phyloP scores from a whole-genome alignment of 2,888 invertebrate species.

The Danaus chrysippus region DNA sequence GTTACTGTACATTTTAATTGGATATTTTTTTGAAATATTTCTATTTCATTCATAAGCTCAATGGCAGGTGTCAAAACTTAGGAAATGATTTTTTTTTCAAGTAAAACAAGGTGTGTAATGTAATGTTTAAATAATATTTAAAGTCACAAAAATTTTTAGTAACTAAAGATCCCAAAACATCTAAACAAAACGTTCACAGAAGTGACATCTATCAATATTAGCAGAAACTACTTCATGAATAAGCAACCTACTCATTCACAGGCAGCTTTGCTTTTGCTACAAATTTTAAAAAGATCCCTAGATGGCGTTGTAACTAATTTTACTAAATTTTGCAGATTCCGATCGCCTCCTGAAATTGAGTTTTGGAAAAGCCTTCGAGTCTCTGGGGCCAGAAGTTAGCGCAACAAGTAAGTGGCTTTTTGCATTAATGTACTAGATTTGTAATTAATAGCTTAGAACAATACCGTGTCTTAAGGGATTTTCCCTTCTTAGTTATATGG shows the following conservation, averaged over 20 bases:
- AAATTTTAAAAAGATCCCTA: constrained; percentile 22
- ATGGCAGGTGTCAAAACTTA: too few relatives aligned
- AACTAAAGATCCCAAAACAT: too few relatives aligned
- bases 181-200: too few relatives aligned
- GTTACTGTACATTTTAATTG: too few relatives aligned
- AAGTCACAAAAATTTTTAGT: too few relatives aligned
- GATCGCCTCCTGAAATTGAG: constrained; percentile 72
- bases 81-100: too few relatives aligned
- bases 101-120: too few relatives aligned
- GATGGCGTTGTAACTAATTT: constrained; percentile 41
- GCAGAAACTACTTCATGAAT: neutral
- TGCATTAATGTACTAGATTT: constrained; percentile 1
- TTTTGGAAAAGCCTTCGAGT: constrained; percentile 77
- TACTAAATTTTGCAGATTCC: constrained; percentile 61
- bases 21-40: too few relatives aligned
- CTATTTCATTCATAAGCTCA: too few relatives aligned
- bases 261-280: too few relatives aligned
- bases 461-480: neutral
- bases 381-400: constrained; percentile 85
- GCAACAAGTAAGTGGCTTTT: constrained; percentile 83
- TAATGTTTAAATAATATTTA: too few relatives aligned
- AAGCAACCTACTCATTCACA: neutral
- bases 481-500: neutral
- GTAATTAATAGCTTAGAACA: neutral
- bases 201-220: neutral